Conservation (phyloP, 2,888 invertebrate genomes). For the Nematopogon swammerdamellus region DNA sequence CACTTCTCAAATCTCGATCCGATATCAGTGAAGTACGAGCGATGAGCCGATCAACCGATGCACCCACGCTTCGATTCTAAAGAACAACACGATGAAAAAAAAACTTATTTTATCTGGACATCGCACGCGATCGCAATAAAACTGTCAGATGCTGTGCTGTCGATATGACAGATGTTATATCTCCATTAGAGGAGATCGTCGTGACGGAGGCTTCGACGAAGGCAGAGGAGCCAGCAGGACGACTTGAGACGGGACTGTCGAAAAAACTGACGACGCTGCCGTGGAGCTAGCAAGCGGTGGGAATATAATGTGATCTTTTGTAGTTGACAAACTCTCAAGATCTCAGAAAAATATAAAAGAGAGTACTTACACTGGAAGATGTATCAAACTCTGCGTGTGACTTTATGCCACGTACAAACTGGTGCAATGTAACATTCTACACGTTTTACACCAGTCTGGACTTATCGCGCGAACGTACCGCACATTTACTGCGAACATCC, state of each 20-base stretch:
- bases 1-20: background rate
- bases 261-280: background rate
- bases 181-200: slow-evolving; percentile 25
- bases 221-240: background rate
- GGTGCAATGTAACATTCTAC: too few relatives aligned
- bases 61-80: background rate
- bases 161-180: slow-evolving; percentile 47
- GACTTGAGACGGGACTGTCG: background rate
- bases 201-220: background rate
- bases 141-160: slow-evolving; percentile 41
- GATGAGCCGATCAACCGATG: background rate
- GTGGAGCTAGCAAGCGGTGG: background rate
- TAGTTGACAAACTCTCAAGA: too few relatives aligned
- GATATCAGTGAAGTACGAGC: background rate
- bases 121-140: slow-evolving; percentile 40
- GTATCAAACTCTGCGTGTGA: too few relatives aligned
- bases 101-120: slow-evolving; percentile 29
- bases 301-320: too few relatives aligned
- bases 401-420: too few relatives aligned
- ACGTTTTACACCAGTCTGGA: too few relatives aligned
- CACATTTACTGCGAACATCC: too few relatives aligned
- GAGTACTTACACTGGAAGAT: too few relatives aligned
- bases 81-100: slow-evolving; percentile 3
- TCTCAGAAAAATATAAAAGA: too few relatives aligned
- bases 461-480: too few relatives aligned